A percentile compares a stretch with the other conserved stretches of the same genome.
Conservation (phyloP, 2,113 vertebrate genomes). For the Speoplatyrhinus poulsoni region DNA sequence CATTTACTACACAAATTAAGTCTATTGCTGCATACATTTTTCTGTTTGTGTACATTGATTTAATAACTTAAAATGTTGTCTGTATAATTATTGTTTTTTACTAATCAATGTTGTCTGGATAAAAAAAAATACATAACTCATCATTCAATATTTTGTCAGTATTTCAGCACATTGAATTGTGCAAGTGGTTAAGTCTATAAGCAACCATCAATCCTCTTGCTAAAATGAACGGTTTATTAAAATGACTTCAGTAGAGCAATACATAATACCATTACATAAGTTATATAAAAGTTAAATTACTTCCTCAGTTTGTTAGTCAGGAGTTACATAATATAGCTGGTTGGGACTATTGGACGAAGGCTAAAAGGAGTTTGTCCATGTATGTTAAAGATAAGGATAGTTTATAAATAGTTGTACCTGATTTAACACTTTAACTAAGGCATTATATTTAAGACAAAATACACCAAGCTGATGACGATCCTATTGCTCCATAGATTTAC, state of each 20-base stretch:
- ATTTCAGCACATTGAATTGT: neutral
- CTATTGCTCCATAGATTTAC: too few species aligned
- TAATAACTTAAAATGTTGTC: neutral
- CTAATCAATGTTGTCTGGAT: too few species aligned
- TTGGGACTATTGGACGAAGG: conserved; percentile 16
- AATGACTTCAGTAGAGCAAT: conserved; percentile 52
- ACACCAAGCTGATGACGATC: conserved; percentile 8
- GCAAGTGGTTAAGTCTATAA: conserved; percentile 15
- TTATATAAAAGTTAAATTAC: conserved; percentile 63
- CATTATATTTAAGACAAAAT: conserved; percentile 47
- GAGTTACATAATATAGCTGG: conserved; percentile 25
- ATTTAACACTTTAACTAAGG: conserved; percentile 62
- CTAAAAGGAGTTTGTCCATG: conserved; percentile 38
- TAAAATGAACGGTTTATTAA: conserved; percentile 61
- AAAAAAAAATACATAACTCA: neutral
- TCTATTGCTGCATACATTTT: conserved; percentile 8
- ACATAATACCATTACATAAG: conserved; percentile 50
- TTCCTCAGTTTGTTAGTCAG: conserved; percentile 36
- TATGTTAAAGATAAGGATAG: conserved; percentile 14
- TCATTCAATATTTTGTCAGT: neutral
- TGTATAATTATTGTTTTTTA: neutral
- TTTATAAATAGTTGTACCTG: conserved; percentile 19
- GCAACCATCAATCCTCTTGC: conserved; percentile 24
- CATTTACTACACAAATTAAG: conserved; percentile 31
- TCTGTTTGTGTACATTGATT: neutral